These are phyloP conservation scores for Luffia ferchaultella DNA, from an alignment of 2,888 invertebrate species.

Conservation along the genomic window DNA sequence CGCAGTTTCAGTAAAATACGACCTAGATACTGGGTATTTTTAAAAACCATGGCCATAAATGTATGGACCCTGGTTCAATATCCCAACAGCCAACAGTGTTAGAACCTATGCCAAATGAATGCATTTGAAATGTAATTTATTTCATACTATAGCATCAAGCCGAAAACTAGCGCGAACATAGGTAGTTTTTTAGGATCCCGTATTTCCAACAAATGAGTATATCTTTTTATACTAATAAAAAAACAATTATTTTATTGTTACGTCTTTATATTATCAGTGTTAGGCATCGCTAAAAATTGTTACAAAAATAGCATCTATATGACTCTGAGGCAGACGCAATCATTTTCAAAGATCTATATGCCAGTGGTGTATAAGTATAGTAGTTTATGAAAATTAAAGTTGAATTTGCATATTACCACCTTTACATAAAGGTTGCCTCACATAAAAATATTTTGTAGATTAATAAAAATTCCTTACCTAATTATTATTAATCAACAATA, in stretches of 20 bases:
- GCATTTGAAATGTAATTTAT: neutral
- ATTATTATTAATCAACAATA: constrained; percentile 4
- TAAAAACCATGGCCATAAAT: neutral
- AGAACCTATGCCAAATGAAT: neutral
- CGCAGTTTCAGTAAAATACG: no score
- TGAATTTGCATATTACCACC: neutral
- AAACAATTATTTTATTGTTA: no score
- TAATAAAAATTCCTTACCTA: neutral
- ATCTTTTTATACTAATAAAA: no score
- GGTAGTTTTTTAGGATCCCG: neutral
- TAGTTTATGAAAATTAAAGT: neutral
- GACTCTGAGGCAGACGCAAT: no score
- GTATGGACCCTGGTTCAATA: neutral
- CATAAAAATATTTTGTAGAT: no score
- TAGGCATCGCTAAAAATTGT: no score
- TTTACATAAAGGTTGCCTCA: neutral
- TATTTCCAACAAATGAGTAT: no score
- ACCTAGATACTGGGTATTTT: no score
- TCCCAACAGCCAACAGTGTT: neutral
- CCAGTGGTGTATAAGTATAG: no score
- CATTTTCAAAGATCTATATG: no score
- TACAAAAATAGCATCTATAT: no score
- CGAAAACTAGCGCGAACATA: neutral
- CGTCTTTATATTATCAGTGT: no score
- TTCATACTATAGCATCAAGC: neutral